Evolutionary conservation across 2,113 vertebrate genomes (phyloP), one percentile per base, ranked within the genome.

Genomic region (Perognathus longimembris): DNA sequence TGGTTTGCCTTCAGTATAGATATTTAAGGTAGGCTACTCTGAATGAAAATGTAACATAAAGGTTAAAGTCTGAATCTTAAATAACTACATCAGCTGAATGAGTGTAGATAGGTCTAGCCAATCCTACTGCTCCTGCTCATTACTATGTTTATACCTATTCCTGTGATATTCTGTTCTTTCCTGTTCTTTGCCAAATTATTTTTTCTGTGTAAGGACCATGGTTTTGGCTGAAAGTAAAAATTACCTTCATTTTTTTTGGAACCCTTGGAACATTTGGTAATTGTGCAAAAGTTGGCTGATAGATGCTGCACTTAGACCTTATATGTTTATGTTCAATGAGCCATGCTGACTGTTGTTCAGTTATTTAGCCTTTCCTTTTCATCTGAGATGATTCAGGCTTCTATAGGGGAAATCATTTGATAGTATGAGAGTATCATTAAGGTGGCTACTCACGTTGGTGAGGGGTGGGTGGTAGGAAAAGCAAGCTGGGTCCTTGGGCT

Each of bases 331-430:
- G 40, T 30, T 81, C 6, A 45, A 15, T 42, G 14, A 57, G 15
- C 3, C 12, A 0, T 10, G 5, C 24, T 80, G 15, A 84, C 34
- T 30, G 4, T 50, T 84, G 1, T 3, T 90, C 12, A 45, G 45
- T 61, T 36, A 15, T 26, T 26, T 0, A 6, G 2, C 12, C 1
- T 6, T 21, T 57, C 30, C 7, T 0, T 7, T 83, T 54, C 67
- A 34, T 59, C 69, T 36, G 32, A 81, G 61, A 22, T 2, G 8
- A 57, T 63, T 5, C 11, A n/a, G 30, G 26, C 5, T 32, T 83
- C 45, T 38, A 57, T 20, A 71, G 20, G 4, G 40, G 6, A 77
- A 10, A 24, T 28, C 28, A 32, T 2, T 1, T 59, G 21, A 28
- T 34, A 30, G 4, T 12, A 24, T 6, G 38, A 75, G 18, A 40